These are phyloP conservation scores for Margaritifera margaritifera DNA, from an alignment of 2,888 invertebrate genomes.

Conservation along the genomic window DNA sequence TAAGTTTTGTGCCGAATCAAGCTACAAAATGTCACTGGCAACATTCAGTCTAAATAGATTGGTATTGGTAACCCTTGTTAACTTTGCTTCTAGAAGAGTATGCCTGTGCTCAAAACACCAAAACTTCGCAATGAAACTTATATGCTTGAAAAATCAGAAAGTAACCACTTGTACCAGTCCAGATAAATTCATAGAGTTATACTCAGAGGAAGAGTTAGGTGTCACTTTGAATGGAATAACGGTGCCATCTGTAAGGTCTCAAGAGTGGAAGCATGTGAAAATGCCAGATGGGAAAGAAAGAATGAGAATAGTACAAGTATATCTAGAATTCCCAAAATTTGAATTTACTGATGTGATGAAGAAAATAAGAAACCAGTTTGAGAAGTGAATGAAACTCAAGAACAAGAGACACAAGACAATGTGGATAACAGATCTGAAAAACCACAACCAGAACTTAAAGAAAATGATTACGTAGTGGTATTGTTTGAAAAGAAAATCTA, in stretches of 20 bases:
- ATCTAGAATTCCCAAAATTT: slow-evolving; percentile 13
- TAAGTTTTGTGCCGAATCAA: slow-evolving; percentile 20
- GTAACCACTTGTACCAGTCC: slow-evolving; percentile 18
- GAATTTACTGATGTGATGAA: slow-evolving; percentile 69
- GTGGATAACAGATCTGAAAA: no score
- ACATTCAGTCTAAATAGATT: slow-evolving; percentile 18
- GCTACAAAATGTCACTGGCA: slow-evolving; percentile 18
- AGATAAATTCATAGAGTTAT: slow-evolving; percentile 21
- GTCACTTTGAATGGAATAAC: no score
- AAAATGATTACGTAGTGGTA: slow-evolving; percentile 14
- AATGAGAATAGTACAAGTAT: slow-evolving; percentile 19
- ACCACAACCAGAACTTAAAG: no score
- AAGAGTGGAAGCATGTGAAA: no score
- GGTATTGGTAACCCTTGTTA: no score
- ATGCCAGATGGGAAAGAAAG: slow-evolving; percentile 29
- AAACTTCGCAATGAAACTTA: slow-evolving; percentile 21
- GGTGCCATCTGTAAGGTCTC: no score
- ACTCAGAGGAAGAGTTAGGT: no score
- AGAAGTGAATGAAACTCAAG: no score
- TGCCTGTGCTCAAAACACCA: slow-evolving; percentile 30
- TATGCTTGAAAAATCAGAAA: no score
- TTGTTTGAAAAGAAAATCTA: slow-evolving; percentile 17
- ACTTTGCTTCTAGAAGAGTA: slow-evolving; percentile 18
- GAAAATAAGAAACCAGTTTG: not conserved
- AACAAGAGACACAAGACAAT: no score